phyloP scores from a whole-genome alignment of 2,888 invertebrate genomes.

The Dimorphilus gyrociliatus region DNA sequence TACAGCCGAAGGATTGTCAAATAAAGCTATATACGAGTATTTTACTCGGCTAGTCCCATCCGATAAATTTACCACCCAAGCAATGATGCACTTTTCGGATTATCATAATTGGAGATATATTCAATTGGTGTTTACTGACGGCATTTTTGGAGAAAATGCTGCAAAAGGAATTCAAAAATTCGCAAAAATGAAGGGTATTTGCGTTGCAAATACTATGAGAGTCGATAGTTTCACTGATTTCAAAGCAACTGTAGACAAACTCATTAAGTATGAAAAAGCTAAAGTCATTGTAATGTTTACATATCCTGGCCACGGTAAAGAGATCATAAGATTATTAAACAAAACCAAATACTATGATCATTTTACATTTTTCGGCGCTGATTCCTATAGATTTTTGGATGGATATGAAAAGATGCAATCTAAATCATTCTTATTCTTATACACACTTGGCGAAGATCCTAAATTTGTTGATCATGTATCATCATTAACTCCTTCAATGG shows the following conservation, averaged over 20 bases:
- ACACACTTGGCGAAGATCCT: too few species aligned
- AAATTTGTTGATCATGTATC: too few species aligned
- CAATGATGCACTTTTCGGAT: constrained; percentile 14
- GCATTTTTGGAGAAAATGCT: constrained; percentile 28
- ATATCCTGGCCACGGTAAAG: neutral
- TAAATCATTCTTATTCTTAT: too few species aligned
- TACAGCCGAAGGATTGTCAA: constrained; percentile 19
- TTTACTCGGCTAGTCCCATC: constrained; percentile 22
- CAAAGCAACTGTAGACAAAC: neutral
- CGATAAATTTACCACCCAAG: constrained; percentile 16
- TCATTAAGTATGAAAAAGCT: constrained; percentile 2
- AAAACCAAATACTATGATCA: neutral
- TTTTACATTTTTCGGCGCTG: too few species aligned
- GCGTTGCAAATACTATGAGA: constrained; percentile 3
- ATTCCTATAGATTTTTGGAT: too few species aligned
- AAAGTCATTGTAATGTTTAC: constrained; percentile 5
- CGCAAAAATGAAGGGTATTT: constrained; percentile 2
- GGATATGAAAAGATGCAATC: too few species aligned
- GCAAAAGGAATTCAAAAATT: constrained; percentile 9
- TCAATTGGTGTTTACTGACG: constrained; percentile 54
- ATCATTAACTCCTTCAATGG: too few species aligned
- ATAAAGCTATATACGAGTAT: constrained; percentile 17
- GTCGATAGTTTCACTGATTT: constrained; percentile 2
- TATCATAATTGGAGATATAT: constrained; percentile 67
- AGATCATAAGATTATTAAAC: neutral